Evolutionary conservation across 2,113 vertebrate genomes (phyloP).

Genomic region (Amazona guildingii): DNA sequence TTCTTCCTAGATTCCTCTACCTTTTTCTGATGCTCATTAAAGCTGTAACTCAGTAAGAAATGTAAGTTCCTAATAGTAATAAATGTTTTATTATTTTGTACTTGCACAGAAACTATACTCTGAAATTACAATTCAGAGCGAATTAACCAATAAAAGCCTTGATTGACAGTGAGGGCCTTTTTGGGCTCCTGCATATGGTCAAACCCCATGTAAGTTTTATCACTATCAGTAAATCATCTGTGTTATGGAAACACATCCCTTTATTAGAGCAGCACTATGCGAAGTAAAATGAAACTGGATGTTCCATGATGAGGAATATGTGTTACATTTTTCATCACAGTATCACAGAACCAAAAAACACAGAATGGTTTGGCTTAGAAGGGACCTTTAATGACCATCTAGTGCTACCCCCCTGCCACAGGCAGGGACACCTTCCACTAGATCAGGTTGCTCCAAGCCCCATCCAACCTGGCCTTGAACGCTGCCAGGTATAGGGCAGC

Average conservation of each 20-base stretch:
- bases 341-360: neutral
- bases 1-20: neutral
- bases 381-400: neutral
- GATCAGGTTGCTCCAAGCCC: neutral
- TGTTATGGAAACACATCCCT: neutral
- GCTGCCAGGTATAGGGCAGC: neutral
- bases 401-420: accelerated
- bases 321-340: neutral
- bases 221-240: neutral
- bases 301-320: neutral
- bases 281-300: neutral
- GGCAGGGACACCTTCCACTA: neutral
- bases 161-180: neutral
- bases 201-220: neutral
- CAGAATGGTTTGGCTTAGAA: neutral
- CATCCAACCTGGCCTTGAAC: neutral
- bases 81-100: neutral
- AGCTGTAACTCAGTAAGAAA: neutral
- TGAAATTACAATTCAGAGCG: neutral
- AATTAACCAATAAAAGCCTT: neutral
- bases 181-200: neutral
- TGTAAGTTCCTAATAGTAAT: neutral
- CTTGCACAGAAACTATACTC: neutral
- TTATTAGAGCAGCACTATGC: neutral
- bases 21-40: neutral